These are phyloP conservation scores for Syncerus caffer DNA, from an alignment of 2,797 vertebrate species.

Conservation along the genomic window DNA sequence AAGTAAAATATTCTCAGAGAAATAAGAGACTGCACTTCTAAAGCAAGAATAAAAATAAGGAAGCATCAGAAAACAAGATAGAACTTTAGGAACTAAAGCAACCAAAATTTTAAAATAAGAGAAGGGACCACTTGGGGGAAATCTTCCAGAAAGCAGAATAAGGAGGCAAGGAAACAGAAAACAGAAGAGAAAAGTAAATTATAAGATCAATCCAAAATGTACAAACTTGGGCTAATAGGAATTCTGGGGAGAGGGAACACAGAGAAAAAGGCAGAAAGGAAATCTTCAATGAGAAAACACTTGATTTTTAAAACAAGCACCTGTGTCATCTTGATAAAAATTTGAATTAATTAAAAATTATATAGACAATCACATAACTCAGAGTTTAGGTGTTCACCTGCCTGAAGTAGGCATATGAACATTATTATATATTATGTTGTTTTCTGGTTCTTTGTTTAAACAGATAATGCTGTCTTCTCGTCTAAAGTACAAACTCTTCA, in stretches of 20 bases:
- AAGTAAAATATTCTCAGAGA: constrained; percentile 12
- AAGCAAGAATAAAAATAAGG: background rate
- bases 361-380: background rate
- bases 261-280: background rate
- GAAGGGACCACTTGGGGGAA: background rate
- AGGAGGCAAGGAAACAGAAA: constrained; percentile 19
- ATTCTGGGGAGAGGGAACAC: background rate
- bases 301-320: background rate
- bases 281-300: background rate
- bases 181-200: background rate
- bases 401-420: background rate
- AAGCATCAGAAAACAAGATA: background rate
- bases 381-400: background rate
- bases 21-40: background rate
- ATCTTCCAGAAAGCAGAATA: background rate
- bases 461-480: background rate
- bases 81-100: constrained; percentile 6
- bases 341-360: background rate
- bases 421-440: background rate
- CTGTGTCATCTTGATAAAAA: background rate
- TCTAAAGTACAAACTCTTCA: constrained; percentile 23
- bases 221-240: background rate
- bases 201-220: background rate
- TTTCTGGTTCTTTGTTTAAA: background rate
- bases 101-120: background rate